Evolutionary conservation across 2,888 invertebrate genomes (phyloP), one percentile per base, ranked within the genome.

Genomic region (Drosophila kuntzei): DNA sequence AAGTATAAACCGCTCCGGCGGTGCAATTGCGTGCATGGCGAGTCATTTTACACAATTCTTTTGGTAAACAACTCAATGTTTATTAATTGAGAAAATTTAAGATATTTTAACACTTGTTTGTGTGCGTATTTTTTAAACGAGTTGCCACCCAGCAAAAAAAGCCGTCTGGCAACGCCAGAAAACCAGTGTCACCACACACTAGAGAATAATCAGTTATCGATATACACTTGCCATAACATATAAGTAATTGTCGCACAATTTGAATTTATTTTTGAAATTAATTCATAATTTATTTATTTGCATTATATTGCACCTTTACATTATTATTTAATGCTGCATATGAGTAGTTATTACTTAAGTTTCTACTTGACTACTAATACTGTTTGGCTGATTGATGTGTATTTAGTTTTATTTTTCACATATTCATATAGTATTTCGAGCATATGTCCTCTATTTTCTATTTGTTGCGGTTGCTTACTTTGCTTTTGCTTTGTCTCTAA

Each of bases 21-120:
- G 99, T 99, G 90, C 98, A 98, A 93, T 99, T 99, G 92, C 98
- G 95, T 9, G 98, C 99, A 91, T 99, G 99, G 57, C 99, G 94
- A 0, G 98, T 98, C 98, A 98, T 98, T 66, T 66, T 78, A 14
- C 18, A 44, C 3, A 22, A 49, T 34, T 44, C 32, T 57, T 41
- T 12, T 9, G 8, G 18, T 18, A 20, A 39, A 8, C n/a, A n/a
- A n/a, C n/a, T n/a, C n/a, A n/a, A n/a, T n/a, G n/a, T n/a, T n/a
- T n/a, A n/a, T n/a, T n/a, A 22, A 2, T 22, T 22, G 2, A 22
- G 22, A 22, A n/a, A n/a, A n/a, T n/a, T n/a, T n/a, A n/a, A n/a
- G n/a, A n/a, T n/a, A n/a, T n/a, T n/a, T n/a, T n/a, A n/a, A n/a
- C n/a, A n/a, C n/a, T 22, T 22, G 22, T 22, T 22, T 22, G 2